Percentiles rank a stretch among this genome's conserved stretches.
These are phyloP conservation scores for Gymnoscelis rufifasciata DNA, from an alignment of 2,888 invertebrate genomes.

Conservation along the genomic window DNA sequence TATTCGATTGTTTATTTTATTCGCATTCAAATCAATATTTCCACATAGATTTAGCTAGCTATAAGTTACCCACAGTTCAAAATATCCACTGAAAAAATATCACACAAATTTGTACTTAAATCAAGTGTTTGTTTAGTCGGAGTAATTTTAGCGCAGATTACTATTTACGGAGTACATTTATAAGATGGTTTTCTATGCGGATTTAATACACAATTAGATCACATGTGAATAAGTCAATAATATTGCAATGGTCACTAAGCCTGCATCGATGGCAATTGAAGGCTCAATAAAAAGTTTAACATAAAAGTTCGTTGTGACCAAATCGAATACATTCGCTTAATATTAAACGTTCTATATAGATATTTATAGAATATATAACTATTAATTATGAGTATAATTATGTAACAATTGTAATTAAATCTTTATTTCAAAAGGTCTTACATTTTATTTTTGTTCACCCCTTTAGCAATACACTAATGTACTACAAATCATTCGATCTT, in stretches of 20 bases:
- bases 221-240: background rate
- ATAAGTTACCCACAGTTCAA: constrained; percentile 15
- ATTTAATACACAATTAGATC: background rate
- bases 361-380: constrained; percentile 77
- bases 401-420: constrained; percentile 79
- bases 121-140: too few relatives aligned
- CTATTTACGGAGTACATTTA: background rate
- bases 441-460: constrained; percentile 38
- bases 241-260: constrained; percentile 6
- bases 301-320: constrained; percentile 61
- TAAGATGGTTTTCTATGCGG: background rate
- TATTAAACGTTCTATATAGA: constrained; percentile 77
- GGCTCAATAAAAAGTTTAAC: constrained; percentile 33
- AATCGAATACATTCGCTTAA: constrained; percentile 78
- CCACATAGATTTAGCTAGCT: constrained; percentile 11
- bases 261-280: constrained; percentile 17
- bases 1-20: constrained; percentile 1
- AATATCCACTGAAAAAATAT: background rate
- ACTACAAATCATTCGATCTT: too few relatives aligned
- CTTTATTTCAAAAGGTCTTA: constrained; percentile 66
- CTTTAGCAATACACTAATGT: background rate
- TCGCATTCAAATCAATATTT: constrained; percentile 6
- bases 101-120: too few relatives aligned
- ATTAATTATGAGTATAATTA: constrained; percentile 76
- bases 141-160: background rate